A percentile compares a stretch with the other conserved stretches of the same genome.
Evolutionary conservation across 2,797 vertebrate genomes (phyloP).

Genomic region (Coccyzus lansbergi): DNA sequence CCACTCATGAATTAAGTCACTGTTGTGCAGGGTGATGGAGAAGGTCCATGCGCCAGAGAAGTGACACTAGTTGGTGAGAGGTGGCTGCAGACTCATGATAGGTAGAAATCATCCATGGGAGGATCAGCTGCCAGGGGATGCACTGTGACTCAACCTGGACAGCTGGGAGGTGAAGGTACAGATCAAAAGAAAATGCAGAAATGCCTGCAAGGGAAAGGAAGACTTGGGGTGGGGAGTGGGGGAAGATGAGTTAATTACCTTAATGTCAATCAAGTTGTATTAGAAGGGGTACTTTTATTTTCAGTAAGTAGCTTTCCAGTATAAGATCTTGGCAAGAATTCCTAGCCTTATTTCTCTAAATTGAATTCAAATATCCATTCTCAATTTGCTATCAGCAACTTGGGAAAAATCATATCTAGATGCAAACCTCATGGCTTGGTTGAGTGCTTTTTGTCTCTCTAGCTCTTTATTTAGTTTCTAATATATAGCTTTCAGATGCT

Average conservation of each 20-base stretch:
- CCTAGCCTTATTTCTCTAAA: constrained; percentile 16
- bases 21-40: neutral
- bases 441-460: neutral
- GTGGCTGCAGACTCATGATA: accelerated
- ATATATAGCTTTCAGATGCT: constrained; percentile 26
- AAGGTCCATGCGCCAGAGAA: neutral
- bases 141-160: neutral
- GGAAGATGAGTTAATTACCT: neutral
- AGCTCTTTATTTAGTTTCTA: neutral
- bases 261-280: neutral
- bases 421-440: constrained; percentile 31
- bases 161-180: neutral
- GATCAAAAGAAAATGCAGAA: neutral
- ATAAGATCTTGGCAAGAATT: neutral
- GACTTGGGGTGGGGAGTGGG: neutral
- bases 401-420: constrained; percentile 11
- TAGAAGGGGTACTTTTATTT: neutral
- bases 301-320: neutral
- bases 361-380: neutral
- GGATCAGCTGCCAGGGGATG: neutral
- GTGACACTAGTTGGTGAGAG: neutral
- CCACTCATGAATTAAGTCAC: neutral
- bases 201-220: neutral
- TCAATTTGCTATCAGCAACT: neutral
- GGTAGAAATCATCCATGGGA: neutral